Percentiles rank a stretch among this genome's conserved stretches.
Conservation (phyloP, 2,113 vertebrate genomes). For the Amia ocellicauda region DNA sequence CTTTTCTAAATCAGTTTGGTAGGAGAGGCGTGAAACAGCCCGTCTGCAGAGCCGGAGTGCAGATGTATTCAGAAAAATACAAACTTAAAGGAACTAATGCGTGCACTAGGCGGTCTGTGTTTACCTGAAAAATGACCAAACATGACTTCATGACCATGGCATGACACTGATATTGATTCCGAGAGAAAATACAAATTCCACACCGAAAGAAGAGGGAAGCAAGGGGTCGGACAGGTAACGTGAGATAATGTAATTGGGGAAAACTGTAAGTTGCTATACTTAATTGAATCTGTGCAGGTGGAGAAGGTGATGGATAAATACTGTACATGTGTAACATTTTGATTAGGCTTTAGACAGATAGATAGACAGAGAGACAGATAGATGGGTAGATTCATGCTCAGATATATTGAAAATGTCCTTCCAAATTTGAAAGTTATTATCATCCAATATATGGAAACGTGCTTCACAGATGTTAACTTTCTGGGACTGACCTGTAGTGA, state of each 20-base stretch:
- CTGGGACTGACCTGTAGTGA: conserved; percentile 8
- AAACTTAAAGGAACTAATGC: too few relatives aligned
- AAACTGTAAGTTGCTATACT: too few relatives aligned
- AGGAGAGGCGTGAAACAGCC: conserved; percentile 49
- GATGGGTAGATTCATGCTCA: too few relatives aligned
- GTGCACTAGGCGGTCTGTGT: too few relatives aligned
- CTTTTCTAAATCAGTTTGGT: conserved; percentile 21
- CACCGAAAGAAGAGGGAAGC: conserved; percentile 10
- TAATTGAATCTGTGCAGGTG: too few relatives aligned
- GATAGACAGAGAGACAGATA: too few relatives aligned
- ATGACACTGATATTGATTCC: background rate
- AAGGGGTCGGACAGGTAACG: conserved; percentile 16
- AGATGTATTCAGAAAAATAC: background rate
- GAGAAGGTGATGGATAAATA: too few relatives aligned
- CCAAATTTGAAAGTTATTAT: too few relatives aligned
- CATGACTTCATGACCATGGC: conserved; percentile 3
- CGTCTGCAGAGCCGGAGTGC: conserved; percentile 31
- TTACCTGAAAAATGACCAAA: too few relatives aligned
- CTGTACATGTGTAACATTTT: too few relatives aligned
- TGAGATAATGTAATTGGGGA: background rate
- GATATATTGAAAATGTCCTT: too few relatives aligned
- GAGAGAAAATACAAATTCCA: conserved; percentile 14
- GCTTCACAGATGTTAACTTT: conserved; percentile 3
- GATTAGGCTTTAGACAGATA: too few relatives aligned
- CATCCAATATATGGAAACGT: background rate